phyloP scores from a whole-genome alignment of 92 coral and sea anemone species.

The Bergia sp. region DNA sequence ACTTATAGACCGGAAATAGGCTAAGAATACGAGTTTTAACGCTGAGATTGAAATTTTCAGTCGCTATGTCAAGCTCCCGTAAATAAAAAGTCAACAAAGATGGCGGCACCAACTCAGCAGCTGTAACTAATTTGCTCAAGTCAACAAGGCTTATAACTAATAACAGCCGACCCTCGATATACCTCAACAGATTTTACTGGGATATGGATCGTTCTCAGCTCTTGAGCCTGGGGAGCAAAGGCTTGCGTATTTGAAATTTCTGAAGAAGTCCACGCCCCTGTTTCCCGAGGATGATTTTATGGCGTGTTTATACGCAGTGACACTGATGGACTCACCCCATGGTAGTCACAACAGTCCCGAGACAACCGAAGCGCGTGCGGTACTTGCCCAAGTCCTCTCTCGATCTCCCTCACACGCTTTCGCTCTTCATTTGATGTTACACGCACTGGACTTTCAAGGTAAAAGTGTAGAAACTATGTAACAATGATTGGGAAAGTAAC shows the following conservation, averaged over 20 bases:
- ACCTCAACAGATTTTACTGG: neutral
- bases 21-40: too few species aligned
- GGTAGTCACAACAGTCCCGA: neutral
- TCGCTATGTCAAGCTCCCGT: too few species aligned
- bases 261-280: neutral
- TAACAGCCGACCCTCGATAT: neutral
- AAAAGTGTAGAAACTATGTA: neutral
- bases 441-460: conserved; percentile 13
- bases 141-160: neutral
- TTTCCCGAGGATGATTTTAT: conserved; percentile 1
- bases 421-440: conserved; percentile 17
- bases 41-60: too few species aligned
- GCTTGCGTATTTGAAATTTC: neutral
- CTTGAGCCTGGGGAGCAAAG: neutral
- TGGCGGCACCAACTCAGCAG: too few species aligned
- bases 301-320: neutral
- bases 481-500: neutral
- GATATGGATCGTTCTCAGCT: neutral
- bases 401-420: neutral
- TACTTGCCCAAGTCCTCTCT: neutral
- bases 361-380: neutral
- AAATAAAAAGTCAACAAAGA: too few species aligned
- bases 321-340: neutral
- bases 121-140: too few species aligned
- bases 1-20: too few species aligned